phyloP scores from a whole-genome alignment of 1,140 invertebrate species.

The Zaprionus nigranus region DNA sequence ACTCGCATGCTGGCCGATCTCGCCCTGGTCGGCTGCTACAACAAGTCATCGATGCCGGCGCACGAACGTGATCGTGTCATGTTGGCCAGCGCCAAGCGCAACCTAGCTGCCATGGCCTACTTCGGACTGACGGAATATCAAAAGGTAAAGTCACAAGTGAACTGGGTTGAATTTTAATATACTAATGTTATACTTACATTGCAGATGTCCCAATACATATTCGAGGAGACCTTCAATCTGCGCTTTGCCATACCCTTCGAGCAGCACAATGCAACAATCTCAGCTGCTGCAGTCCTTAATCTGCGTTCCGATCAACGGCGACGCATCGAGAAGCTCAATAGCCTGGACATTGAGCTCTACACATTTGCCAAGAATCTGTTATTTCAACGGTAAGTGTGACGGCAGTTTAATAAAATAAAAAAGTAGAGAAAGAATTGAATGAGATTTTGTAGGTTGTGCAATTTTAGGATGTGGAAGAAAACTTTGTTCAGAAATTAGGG shows the following conservation, averaged over 20 bases:
- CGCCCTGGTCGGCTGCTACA: conserved; percentile 97
- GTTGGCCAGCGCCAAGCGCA: conserved; percentile 97
- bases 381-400: conserved; percentile 87
- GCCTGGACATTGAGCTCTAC: conserved; percentile 96
- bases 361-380: conserved; percentile 96
- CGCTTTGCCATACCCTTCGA: conserved; percentile 94
- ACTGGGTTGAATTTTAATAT: not conserved
- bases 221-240: conserved; percentile 98
- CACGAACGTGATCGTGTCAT: conserved; percentile 91
- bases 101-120: conserved; percentile 97
- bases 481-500: too few species aligned
- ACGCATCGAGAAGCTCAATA: conserved; percentile 92
- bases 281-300: conserved; percentile 90
- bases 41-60: conserved; percentile 90
- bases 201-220: conserved; percentile 96
- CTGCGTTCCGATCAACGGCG: conserved; percentile 90
- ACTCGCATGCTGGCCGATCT: conserved; percentile 99
- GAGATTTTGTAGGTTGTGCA: not conserved
- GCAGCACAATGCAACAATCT: conserved; percentile 95
- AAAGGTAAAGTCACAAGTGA: conserved; percentile 86
- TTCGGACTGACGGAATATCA: conserved; percentile 99
- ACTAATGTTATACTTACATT: conserved; percentile 6
- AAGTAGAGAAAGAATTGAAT: not conserved
- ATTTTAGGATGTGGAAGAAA: too few species aligned
- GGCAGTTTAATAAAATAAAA: not conserved